Evolutionary conservation across 2,797 vertebrate species (phyloP), one percentile per base, ranked within the genome.

Genomic region (Buphagus erythrorhynchus): DNA sequence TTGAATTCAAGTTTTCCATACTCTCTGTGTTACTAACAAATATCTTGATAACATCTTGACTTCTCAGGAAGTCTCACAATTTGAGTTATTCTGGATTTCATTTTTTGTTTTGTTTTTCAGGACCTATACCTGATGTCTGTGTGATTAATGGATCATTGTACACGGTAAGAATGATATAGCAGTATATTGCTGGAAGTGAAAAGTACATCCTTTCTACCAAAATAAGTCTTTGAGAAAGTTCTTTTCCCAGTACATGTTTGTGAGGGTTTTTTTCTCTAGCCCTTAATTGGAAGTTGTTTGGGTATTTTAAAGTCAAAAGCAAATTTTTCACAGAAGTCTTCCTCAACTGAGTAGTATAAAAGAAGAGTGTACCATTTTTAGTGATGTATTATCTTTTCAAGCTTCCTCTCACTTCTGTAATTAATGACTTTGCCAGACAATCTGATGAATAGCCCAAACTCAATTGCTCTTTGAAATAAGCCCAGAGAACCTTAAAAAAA

Each of bases 111-210:
- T 88, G 48, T 55, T 69, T 94, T 95, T 73, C 91, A 98, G 99
- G 75, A 88, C 96, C 59, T 79, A 97, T 97, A 10, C 57, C 28
- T 95, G 61, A 65, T 36, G 94, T 97, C 33, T 99, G 99, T 91
- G 83, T 98, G 67, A 74, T 98, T 52, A 79, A 98, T 28, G 93
- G 78, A 74, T 98, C 83, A 13, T 86, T 96, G 35, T 98, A 97
- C 81, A 40, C 18, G 98, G 99, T 99, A 95, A 98, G 96, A 79
- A 82, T 42, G 3, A 66, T 76, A 69, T 4, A 76, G 24, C 13
- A 43, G 7, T 66, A 38, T 42, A 48, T 36, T 65, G 40, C 16
- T 81, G 38, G 22, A 82, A 61, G 9, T 46, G 40, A 62, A 86
- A 86, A 8, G 12, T 40, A 54, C 5, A 42, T 11, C 6, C 6